phyloP scores from a whole-genome alignment of 2,888 invertebrate genomes.

The Xanthorhoe spadicearia region DNA sequence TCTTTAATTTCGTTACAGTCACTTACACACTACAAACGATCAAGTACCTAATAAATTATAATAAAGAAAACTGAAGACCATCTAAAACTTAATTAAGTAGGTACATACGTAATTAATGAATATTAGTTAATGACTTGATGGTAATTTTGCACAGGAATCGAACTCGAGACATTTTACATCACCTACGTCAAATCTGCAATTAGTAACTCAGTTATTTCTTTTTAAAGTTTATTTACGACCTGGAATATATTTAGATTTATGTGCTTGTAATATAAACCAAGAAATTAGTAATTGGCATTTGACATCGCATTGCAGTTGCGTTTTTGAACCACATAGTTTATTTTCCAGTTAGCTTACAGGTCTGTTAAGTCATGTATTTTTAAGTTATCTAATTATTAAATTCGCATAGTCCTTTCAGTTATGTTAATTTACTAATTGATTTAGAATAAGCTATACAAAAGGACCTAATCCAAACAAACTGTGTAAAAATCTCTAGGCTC shows the following conservation, averaged over 20 bases:
- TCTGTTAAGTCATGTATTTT: too few species aligned
- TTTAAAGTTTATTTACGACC: not conserved
- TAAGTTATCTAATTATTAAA: too few species aligned
- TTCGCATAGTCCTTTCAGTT: too few species aligned
- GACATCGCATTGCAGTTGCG: not conserved
- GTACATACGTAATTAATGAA: not conserved
- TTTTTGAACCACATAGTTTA: not conserved
- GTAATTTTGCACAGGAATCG: not conserved
- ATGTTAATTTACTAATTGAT: too few species aligned
- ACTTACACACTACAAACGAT: too few species aligned
- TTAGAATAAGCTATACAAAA: not conserved
- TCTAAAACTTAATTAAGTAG: not conserved
- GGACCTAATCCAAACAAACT: not conserved
- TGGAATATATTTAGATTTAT: slow-evolving; percentile 5
- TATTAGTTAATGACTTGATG: not conserved
- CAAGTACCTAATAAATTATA: too few species aligned
- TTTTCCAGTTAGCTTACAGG: too few species aligned
- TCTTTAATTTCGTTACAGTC: too few species aligned
- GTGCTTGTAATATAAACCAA: slow-evolving; percentile 4
- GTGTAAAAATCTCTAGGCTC: not conserved
- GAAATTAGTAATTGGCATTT: not conserved
- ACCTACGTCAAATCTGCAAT: slow-evolving; percentile 5
- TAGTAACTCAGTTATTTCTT: slow-evolving; percentile 2
- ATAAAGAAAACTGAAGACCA: not conserved
- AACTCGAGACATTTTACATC: slow-evolving; percentile 8